Evolutionary conservation across 1,140 invertebrate genomes (phyloP).

Genomic region (Acyrthosiphon pisum): DNA sequence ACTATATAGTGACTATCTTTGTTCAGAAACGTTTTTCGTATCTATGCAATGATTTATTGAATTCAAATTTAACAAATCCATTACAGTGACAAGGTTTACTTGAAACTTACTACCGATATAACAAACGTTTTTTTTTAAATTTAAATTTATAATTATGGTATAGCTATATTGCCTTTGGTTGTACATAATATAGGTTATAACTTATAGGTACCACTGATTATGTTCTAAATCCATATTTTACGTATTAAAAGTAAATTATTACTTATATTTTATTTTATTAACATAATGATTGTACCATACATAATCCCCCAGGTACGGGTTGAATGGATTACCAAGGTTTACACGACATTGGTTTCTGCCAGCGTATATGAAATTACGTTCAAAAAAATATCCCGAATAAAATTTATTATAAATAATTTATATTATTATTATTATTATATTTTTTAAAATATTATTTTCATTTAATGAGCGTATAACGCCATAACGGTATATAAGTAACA

Average conservation of each 20-base stretch:
- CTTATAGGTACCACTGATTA: not conserved
- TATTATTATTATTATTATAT: too few species aligned
- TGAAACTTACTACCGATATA: not conserved
- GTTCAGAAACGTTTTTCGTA: not conserved
- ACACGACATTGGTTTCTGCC: not conserved
- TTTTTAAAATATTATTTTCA: too few species aligned
- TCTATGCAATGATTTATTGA: not conserved
- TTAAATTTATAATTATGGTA: not conserved
- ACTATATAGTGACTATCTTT: not conserved
- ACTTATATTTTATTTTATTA: conserved; percentile 20
- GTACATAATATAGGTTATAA: not conserved
- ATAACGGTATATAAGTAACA: not conserved
- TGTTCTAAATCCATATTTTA: not conserved
- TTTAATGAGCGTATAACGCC: not conserved
- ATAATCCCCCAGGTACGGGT: not conserved
- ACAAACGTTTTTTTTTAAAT: not conserved
- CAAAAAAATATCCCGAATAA: too few species aligned
- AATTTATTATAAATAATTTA: too few species aligned
- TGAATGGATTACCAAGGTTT: not conserved
- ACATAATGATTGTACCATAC: not conserved
- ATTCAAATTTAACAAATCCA: not conserved
- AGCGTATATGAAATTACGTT: not conserved
- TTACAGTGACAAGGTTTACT: not conserved
- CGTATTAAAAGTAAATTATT: conserved; percentile 7
- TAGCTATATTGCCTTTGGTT: not conserved